Evolutionary conservation across 2,113 vertebrate species (phyloP).

Genomic region (Tragelaphus imberbis): DNA sequence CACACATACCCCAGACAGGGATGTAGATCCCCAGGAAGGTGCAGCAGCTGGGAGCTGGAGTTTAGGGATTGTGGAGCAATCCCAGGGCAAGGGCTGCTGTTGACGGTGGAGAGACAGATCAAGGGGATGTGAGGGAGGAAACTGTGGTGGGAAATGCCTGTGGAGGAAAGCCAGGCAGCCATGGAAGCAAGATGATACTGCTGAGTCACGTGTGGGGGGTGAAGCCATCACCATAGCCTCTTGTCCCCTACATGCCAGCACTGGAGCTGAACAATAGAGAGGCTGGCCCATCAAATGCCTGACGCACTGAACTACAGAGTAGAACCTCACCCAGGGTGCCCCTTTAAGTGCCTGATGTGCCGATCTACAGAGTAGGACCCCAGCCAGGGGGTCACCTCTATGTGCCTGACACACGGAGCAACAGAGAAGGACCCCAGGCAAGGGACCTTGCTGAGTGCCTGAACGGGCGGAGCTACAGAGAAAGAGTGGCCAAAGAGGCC

Average conservation of each 20-base stretch:
- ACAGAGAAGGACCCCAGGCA: background rate
- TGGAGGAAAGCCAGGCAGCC: background rate
- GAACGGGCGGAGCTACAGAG: fast-evolving
- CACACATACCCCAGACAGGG: fast-evolving
- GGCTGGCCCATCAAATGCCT: background rate
- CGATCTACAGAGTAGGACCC: background rate
- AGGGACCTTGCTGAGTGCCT: background rate
- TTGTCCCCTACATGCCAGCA: fast-evolving
- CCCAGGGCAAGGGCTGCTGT: background rate
- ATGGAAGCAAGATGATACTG: background rate
- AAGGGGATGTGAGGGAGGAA: background rate
- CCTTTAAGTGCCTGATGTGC: background rate
- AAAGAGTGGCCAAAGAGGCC: background rate
- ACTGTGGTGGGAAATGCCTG: background rate
- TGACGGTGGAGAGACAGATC: fast-evolving
- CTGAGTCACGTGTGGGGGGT: fast-evolving
- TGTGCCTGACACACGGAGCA: background rate
- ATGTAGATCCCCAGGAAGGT: background rate
- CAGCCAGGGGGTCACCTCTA: background rate
- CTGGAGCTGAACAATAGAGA: background rate
- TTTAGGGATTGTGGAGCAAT: background rate
- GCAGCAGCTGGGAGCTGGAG: background rate
- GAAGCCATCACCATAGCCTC: background rate
- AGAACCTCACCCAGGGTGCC: background rate
- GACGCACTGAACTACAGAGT: background rate